Evolutionary conservation across 1,140 invertebrate genomes (phyloP), one percentile per base, ranked within the genome.

Genomic region (Micrasema longulum): DNA sequence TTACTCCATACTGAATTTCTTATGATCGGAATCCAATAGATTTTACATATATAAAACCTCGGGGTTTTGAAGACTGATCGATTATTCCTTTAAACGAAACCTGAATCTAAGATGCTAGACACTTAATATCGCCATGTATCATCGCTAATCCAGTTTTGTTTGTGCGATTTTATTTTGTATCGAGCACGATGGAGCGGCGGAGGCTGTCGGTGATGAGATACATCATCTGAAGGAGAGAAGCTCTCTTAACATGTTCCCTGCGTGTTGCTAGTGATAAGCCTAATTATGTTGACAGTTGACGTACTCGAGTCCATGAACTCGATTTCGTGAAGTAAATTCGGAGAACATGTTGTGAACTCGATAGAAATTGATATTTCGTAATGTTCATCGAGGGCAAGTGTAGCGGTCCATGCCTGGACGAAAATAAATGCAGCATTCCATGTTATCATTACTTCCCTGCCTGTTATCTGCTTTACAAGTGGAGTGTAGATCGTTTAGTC

Each of bases 401-500:
- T 14, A 18, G n/a, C 3, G 31, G 47, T 38, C 31, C 45, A n/a
- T 14, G 16, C 18, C n/a, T 0, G 62, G 43, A 45, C 67, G 10
- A 41, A 43, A 23, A 26, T 45, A 63, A 63, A 71, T 71, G 48
- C 69, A 71, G 69, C 69, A 71, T 71, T 71, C 69, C 69, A 71
- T 71, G 48, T 71, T 71, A 64, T 55, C 31, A 20, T 47, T 47
- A 64, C 55, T 22, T 31, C n/a, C 60, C 60, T 41, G 60, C 22
- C 41, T 23, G 35, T 62, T 41, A 16, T n/a, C 12, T 41, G 22
- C 41, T 47, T 12, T 22, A n/a, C 55, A 11, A 53, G 20, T 12
- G 55, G 35, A 60, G 36, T 20, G 52, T 41, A 11, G 36, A 41
- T 53, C 3, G 47, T 50, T 20, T 53, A 53, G 50, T 53, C 55